A percentile compares a stretch with the other conserved stretches of the same genome.
These are phyloP conservation scores for Xerus rutilus DNA, from an alignment of 2,797 vertebrate species.

Conservation along the genomic window DNA sequence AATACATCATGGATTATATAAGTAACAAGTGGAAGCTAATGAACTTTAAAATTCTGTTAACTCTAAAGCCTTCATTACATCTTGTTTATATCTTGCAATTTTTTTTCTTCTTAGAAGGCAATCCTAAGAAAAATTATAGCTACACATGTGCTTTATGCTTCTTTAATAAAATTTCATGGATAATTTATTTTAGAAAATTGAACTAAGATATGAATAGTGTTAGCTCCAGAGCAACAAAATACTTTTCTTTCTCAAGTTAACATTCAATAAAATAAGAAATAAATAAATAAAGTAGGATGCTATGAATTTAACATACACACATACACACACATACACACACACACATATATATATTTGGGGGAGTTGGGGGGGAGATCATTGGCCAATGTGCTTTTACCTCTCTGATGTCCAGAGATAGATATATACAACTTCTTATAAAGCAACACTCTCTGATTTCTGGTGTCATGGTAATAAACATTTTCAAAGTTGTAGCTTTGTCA, in stretches of 20 bases:
- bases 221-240: neutral
- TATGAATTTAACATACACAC: neutral
- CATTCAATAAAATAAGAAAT: neutral
- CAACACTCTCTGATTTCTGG: neutral
- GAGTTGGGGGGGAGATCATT: neutral
- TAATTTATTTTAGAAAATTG: constrained; percentile 35
- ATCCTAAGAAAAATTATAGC: neutral
- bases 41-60: neutral
- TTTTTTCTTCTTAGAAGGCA: neutral
- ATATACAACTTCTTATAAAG: neutral
- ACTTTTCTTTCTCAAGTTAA: neutral
- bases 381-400: neutral
- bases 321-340: too few species aligned
- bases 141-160: neutral
- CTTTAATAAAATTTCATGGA: constrained; percentile 40
- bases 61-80: neutral
- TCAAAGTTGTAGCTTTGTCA: neutral
- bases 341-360: too few species aligned
- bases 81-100: constrained; percentile 1
- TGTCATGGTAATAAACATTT: neutral
- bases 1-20: constrained; percentile 11
- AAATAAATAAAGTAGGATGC: neutral
- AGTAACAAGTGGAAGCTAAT: constrained; percentile 44
- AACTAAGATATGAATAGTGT: neutral
- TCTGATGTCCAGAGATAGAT: neutral